Percentiles rank a stretch among this genome's conserved stretches.
These are phyloP conservation scores for Sphenopsis melanotis DNA, from an alignment of 2,797 vertebrate species.

Conservation along the genomic window DNA sequence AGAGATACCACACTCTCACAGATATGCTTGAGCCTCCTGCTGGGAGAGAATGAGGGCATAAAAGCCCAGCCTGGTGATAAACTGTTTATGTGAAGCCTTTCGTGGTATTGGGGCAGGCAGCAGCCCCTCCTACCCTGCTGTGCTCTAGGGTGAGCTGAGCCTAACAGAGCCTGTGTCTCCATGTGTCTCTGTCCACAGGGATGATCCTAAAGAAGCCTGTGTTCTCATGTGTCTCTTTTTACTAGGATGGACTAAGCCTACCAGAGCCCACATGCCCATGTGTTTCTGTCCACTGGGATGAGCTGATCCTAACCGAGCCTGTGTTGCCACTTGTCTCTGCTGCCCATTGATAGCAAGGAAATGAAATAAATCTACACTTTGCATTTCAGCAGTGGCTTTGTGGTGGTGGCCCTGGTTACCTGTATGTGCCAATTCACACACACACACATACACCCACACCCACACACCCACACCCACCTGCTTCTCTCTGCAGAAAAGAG, in stretches of 20 bases:
- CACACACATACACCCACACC: too few species aligned
- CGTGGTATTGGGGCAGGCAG: rapidly evolving
- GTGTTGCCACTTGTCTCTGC: neutral
- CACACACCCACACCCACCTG: rapidly evolving
- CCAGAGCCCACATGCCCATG: rapidly evolving
- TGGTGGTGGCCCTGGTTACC: neutral
- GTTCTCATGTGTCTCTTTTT: neutral
- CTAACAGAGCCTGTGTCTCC: neutral
- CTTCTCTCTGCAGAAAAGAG: neutral
- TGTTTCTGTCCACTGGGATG: neutral
- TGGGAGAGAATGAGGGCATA: neutral
- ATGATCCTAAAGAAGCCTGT: too few species aligned
- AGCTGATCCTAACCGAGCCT: too few species aligned
- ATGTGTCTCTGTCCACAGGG: neutral
- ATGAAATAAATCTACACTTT: neutral
- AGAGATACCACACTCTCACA: neutral
- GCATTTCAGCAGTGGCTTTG: rapidly evolving
- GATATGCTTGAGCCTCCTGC: neutral
- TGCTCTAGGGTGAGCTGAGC: neutral
- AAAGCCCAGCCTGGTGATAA: neutral
- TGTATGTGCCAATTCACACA: neutral
- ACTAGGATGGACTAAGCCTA: too few species aligned
- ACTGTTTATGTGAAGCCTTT: neutral
- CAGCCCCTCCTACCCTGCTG: rapidly evolving
- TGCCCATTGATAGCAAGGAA: rapidly evolving